phyloP scores from a whole-genome alignment of 2,797 vertebrate species.

The Sciurus carolinensis region DNA sequence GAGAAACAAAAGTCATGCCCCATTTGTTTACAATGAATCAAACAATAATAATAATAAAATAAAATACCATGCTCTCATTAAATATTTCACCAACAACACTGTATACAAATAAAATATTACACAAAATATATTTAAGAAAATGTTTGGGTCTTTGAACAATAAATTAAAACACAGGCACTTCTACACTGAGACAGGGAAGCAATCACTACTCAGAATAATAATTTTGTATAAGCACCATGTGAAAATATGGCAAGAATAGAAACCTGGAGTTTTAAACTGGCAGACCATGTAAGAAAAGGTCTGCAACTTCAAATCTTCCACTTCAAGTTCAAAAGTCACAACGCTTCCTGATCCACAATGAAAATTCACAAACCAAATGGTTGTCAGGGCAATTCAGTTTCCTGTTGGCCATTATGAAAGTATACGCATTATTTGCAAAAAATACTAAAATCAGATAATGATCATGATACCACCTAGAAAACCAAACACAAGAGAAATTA shows the following conservation, averaged over 20 bases:
- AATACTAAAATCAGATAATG: constrained; percentile 77
- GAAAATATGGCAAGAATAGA: constrained; percentile 84
- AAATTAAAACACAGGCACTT: constrained; percentile 92
- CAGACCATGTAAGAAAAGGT: constrained; percentile 78
- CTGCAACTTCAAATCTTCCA: constrained; percentile 77
- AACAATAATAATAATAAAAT: too few species aligned
- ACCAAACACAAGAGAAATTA: constrained; percentile 43
- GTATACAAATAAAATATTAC: constrained; percentile 91
- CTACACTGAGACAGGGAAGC: constrained; percentile 89
- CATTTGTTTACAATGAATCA: too few species aligned
- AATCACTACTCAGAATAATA: constrained; percentile 86
- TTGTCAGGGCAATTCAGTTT: constrained; percentile 72
- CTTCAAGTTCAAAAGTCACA: constrained; percentile 65
- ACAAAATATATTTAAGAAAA: constrained; percentile 92
- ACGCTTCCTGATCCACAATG: constrained; percentile 51
- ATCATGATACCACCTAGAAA: constrained; percentile 66
- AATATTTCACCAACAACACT: constrained; percentile 89
- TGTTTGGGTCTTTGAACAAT: constrained; percentile 92
- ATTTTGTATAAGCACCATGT: constrained; percentile 83
- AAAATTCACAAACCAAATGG: constrained; percentile 55
- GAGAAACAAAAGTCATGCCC: too few species aligned
- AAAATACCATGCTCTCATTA: constrained; percentile 89
- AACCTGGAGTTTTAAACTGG: constrained; percentile 81
- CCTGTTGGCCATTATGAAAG: constrained; percentile 65
- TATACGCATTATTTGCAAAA: constrained; percentile 64